Conservation (phyloP, 2,888 invertebrate genomes). For the Drosophila yooni region DNA sequence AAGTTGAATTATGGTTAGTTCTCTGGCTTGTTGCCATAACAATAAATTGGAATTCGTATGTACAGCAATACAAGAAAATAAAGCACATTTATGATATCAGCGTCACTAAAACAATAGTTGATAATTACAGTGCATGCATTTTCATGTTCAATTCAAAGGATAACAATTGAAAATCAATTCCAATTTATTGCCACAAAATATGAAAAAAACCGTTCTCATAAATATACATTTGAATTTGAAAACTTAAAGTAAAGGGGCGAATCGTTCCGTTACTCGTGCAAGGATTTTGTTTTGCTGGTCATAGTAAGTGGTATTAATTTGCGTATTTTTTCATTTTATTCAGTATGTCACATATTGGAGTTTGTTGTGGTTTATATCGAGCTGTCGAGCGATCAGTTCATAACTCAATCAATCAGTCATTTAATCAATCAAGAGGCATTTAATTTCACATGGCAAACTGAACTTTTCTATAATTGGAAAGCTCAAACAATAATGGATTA, state of each 20-base stretch:
- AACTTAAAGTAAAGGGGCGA: slow-evolving; percentile 82
- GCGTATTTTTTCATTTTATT: slow-evolving; percentile 8
- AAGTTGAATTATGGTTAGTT: neutral
- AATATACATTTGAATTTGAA: slow-evolving; percentile 13
- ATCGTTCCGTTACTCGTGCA: slow-evolving; percentile 85
- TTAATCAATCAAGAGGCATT: slow-evolving; percentile 20
- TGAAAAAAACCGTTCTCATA: slow-evolving; percentile 2
- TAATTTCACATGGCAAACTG: slow-evolving; percentile 54
- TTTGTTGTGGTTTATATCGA: slow-evolving; percentile 8
- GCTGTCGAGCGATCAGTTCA: slow-evolving; percentile 14
- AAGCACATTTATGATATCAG: slow-evolving; percentile 14
- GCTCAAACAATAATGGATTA: slow-evolving; percentile 52
- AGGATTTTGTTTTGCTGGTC: slow-evolving; percentile 73
- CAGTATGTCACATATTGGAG: slow-evolving; percentile 24
- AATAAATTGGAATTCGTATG: slow-evolving; percentile 82
- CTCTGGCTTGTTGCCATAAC: slow-evolving; percentile 39
- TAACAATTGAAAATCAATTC: slow-evolving; percentile 62
- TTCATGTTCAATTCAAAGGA: slow-evolving; percentile 15
- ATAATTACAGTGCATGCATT: slow-evolving; percentile 29
- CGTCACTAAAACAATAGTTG: slow-evolving; percentile 15
- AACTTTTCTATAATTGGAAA: slow-evolving; percentile 53
- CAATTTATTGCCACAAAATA: slow-evolving; percentile 75
- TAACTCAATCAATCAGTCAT: slow-evolving; percentile 30
- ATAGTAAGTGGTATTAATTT: slow-evolving; percentile 20
- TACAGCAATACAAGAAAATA: slow-evolving; percentile 23